A percentile compares a stretch with the other conserved stretches of the same genome.
These are phyloP conservation scores for Tenodera sinensis DNA, from an alignment of 2,888 invertebrate species.

Conservation along the genomic window DNA sequence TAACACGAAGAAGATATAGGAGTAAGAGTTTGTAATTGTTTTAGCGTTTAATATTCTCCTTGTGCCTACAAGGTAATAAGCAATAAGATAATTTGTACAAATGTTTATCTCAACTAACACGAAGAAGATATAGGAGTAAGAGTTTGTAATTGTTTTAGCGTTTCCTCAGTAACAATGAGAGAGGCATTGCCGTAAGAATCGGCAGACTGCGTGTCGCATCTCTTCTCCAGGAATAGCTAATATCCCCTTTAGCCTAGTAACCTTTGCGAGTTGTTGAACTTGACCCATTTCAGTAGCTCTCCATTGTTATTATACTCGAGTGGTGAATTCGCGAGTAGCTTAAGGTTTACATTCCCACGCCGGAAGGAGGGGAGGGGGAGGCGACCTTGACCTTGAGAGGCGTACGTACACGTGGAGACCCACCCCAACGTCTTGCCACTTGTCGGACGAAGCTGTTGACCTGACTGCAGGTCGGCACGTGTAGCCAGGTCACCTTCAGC, in stretches of 20 bases:
- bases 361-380: neutral
- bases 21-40: no score
- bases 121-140: no score
- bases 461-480: neutral
- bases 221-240: neutral
- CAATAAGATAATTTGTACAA: no score
- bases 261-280: neutral
- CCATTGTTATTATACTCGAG: neutral
- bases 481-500: neutral
- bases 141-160: no score
- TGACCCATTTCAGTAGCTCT: neutral
- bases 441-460: neutral
- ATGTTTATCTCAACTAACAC: no score
- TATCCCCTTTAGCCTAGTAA: neutral
- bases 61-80: no score
- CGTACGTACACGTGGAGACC: neutral
- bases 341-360: neutral
- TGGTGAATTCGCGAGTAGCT: neutral
- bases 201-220: neutral
- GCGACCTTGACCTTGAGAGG: neutral
- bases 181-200: no score
- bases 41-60: no score
- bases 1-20: no score
- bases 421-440: neutral
- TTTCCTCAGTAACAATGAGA: no score